These are phyloP conservation scores for Lottia gigantea DNA, from an alignment of 2,888 invertebrate genomes.

Conservation along the genomic window DNA sequence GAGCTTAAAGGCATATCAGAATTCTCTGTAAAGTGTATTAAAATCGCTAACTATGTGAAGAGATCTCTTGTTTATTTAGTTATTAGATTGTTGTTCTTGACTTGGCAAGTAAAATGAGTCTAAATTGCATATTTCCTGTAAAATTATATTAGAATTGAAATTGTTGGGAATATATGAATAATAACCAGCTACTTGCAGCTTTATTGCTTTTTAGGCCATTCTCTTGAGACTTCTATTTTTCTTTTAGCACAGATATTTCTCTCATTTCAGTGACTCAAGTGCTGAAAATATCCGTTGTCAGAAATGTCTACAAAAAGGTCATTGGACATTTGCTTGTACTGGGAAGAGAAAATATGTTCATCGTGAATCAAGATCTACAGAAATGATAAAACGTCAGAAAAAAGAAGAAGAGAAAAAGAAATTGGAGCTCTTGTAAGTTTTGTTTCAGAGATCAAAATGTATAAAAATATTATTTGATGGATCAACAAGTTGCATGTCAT, in stretches of 20 bases:
- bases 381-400: constrained; percentile 78
- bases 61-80: no score
- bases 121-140: no score
- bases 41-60: no score
- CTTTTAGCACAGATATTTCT: neutral
- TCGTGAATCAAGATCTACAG: constrained; percentile 84
- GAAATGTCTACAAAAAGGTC: constrained; percentile 91
- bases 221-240: no score
- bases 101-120: no score
- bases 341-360: constrained; percentile 89
- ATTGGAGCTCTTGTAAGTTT: constrained; percentile 56
- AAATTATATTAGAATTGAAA: no score
- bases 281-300: constrained; percentile 78
- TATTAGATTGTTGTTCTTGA: no score
- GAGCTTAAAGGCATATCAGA: no score
- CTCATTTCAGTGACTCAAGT: constrained; percentile 44
- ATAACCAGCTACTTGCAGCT: no score
- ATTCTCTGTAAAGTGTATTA: no score
- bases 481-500: neutral
- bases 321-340: constrained; percentile 95
- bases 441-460: neutral
- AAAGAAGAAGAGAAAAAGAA: constrained; percentile 68
- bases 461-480: neutral
- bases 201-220: no score
- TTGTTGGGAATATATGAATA: no score